Evolutionary conservation across 2,113 vertebrate species (phyloP).

Genomic region (Osmerus mordax): DNA sequence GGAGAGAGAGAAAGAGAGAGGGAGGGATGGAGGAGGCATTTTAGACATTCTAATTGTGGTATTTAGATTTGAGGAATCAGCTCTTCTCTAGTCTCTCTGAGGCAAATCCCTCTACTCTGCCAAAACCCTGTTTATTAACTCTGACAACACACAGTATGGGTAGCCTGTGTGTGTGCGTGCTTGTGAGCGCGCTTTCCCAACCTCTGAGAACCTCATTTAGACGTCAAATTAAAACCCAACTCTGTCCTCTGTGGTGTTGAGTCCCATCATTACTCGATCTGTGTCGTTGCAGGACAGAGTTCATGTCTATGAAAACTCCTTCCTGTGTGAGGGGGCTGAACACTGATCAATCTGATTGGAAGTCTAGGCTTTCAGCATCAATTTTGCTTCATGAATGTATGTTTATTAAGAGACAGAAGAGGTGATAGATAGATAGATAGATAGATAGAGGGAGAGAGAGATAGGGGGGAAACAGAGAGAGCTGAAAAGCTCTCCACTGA

Average conservation of each 20-base stretch:
- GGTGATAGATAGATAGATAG: background rate
- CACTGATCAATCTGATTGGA: too few relatives aligned
- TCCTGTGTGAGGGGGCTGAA: too few relatives aligned
- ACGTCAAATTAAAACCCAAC: too few relatives aligned
- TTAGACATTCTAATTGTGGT: background rate
- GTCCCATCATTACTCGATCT: too few relatives aligned
- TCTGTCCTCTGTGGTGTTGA: too few relatives aligned
- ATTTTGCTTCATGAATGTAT: too few relatives aligned
- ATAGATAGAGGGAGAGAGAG: background rate
- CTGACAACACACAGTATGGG: background rate
- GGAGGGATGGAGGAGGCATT: background rate
- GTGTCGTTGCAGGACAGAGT: too few relatives aligned
- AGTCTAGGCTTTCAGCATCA: too few relatives aligned
- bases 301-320: too few relatives aligned
- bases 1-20: background rate
- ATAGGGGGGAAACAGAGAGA: background rate
- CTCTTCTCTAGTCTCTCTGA: background rate
- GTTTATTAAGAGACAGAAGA: background rate
- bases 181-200: too few relatives aligned
- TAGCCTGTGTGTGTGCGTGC: background rate
- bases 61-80: background rate
- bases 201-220: too few relatives aligned
- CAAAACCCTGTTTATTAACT: background rate
- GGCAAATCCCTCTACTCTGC: background rate
- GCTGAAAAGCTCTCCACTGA: background rate